Percentiles rank a stretch among this genome's conserved stretches.
Conservation (phyloP, 2,113 vertebrate genomes). For the Martes martes region DNA sequence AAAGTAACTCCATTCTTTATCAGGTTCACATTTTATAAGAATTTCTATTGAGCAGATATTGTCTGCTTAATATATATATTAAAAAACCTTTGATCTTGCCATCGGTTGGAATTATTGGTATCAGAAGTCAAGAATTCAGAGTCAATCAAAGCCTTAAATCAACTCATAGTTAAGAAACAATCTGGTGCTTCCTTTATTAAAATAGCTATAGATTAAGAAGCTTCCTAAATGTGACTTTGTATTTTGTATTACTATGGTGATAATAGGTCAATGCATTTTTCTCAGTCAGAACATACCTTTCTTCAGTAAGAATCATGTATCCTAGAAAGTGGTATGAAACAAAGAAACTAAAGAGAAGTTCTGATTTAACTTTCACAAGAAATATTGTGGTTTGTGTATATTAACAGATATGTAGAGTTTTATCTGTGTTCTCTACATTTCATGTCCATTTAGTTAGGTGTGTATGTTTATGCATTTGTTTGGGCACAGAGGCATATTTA, state of each 20-base stretch:
- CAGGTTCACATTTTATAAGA: slow-evolving; percentile 6
- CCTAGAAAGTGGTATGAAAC: not conserved
- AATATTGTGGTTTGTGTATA: not conserved
- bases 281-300: not conserved
- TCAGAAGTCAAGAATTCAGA: slow-evolving; percentile 18
- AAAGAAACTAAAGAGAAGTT: slow-evolving; percentile 21
- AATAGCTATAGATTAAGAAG: not conserved
- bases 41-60: slow-evolving; percentile 21
- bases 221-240: not conserved
- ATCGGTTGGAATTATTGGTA: not conserved
- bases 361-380: not conserved
- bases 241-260: not conserved
- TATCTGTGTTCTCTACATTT: not conserved
- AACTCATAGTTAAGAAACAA: not conserved
- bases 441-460: not conserved
- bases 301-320: not conserved
- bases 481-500: not conserved
- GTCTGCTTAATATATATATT: not conserved
- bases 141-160: not conserved
- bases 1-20: slow-evolving; percentile 4
- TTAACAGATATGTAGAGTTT: not conserved
- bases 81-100: not conserved
- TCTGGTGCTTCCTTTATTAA: slow-evolving; percentile 30
- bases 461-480: not conserved
- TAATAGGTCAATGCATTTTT: not conserved